Base-by-base conservation (phyloP, 2,888 invertebrate genomes). In the Troides oblongomaculatus region DNA sequence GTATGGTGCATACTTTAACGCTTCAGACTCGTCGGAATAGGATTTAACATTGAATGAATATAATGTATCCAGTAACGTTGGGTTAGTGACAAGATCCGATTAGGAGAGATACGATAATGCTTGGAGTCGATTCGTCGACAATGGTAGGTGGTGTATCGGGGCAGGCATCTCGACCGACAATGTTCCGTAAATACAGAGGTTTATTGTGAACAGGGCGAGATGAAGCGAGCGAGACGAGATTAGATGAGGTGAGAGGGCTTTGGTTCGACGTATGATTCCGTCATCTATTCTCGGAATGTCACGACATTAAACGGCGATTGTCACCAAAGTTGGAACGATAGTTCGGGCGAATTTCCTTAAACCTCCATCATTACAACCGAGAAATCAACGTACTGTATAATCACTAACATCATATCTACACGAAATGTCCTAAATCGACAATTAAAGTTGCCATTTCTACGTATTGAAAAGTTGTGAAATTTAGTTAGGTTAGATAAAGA, bases 31-130 rank as follows among this genome's bases (percentile, higher is more conserved):
- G 18, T 50, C 7, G 14, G 0, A 0, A 53, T 80, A 85, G 73
- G 74, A 75, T 76, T 50, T 79, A 86, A 72, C 75, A 77, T 75
- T 76, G 61, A 77, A 72, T 1, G 57, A 8, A 50, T 70, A 58
- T 6, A 12, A 6, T 50, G 6, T 12, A 12, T 14, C 50, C 72
- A 61, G 60, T 57, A 59, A 59, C 62, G 72, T 79, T 79, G 76
- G 78, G 72, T 76, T 74, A 76, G 76, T 74, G 73, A 80, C 80
- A 76, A 86, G 89, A 90, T 90, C 90, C 90, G 91, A 91, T 91
- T 90, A 89, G 84, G 84, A 80, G 80, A 80, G 84, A 86, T 82
- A 83, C 86, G 89, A 90, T 89, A 90, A 89, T 86, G 84, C 85
- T 78, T 67, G 75, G 81, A 83, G 84, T 79, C 80, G 84, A 85